A percentile compares a stretch with the other conserved stretches of the same genome.
Evolutionary conservation across 1,140 invertebrate genomes (phyloP).

Genomic region (Drosophila eugracilis): DNA sequence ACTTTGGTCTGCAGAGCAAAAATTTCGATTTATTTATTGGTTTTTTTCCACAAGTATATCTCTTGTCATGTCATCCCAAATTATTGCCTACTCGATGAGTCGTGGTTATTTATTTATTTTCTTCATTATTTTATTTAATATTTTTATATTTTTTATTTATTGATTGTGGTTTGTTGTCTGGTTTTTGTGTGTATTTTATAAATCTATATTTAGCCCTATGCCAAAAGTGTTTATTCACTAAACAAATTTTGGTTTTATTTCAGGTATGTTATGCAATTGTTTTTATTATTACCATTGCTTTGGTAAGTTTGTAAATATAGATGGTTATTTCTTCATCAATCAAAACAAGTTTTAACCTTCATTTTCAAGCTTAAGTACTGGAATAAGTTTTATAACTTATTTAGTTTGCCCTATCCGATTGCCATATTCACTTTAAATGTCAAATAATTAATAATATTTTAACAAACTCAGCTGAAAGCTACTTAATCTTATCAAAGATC

Average conservation of each 20-base stretch:
- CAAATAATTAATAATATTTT: no score
- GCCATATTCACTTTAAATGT: no score
- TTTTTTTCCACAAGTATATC: slow-evolving; percentile 34
- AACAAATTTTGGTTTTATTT: background rate
- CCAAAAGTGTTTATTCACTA: slow-evolving; percentile 27
- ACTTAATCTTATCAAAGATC: no score
- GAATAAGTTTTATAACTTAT: no score
- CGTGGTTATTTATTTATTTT: slow-evolving; percentile 45
- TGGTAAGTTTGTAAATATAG: background rate
- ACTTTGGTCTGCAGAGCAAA: slow-evolving; percentile 27
- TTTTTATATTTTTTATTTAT: slow-evolving; percentile 12
- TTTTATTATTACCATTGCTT: background rate
- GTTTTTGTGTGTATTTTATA: slow-evolving; percentile 1
- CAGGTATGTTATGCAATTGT: slow-evolving; percentile 7
- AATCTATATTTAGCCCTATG: slow-evolving; percentile 18
- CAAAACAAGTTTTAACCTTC: no score
- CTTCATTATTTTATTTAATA: slow-evolving; percentile 4
- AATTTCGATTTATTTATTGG: slow-evolving; percentile 22
- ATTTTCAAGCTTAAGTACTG: no score
- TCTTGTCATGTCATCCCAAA: slow-evolving; percentile 55
- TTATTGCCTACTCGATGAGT: slow-evolving; percentile 53
- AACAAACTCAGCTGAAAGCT: no score
- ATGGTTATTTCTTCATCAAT: background rate
- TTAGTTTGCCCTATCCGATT: no score
- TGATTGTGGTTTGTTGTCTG: slow-evolving; percentile 32